Base-by-base conservation (phyloP, 2,113 vertebrate genomes). In the Helogale parvula region DNA sequence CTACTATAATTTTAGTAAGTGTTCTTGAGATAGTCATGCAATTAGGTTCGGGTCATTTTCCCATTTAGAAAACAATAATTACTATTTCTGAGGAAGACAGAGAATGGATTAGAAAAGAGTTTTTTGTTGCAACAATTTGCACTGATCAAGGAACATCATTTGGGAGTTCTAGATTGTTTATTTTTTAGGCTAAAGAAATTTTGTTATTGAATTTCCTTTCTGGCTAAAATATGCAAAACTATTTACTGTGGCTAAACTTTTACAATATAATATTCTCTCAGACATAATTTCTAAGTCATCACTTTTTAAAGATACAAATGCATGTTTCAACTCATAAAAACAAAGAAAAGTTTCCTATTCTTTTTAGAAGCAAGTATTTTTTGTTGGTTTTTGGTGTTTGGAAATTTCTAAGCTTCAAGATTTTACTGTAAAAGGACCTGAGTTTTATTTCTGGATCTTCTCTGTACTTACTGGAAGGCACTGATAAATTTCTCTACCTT, bases 171-270 rank as follows among this genome's bases (percentile, higher is more conserved):
- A 38, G 31, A 63, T 23, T 5, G 2, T 80, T 81, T 88, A 63
- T 19, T 79, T 84, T 91, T 92, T 88, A 92, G 16, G 2, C 9
- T 83, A 52, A 74, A 29, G 2, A 68, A 29, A 1, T 72, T 93
- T n/a, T 69, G 54, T 91, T 50, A 23, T 60, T 80, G 76, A 33
- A n/a, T 66, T 93, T 68, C 13, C 83, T 92, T 94, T 95, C 66
- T 33, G 76, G 16, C 3, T 88, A 57, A 57, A 45, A 71, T 47
- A 81, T 33, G 8, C 0, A 35, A 14, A 80, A 47, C 10, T 33
- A 35, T 57, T 54, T 80, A 65, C 69, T 33, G 6, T 84, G 57
- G 7, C 2, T 31, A 81, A 71, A 68, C n/a, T 27, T 7, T 77
- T 29, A 31, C 1, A 66, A 23, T 50, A 1, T 23, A 54, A 71